Conservation (phyloP, 2,888 invertebrate species). For the Parapristionchus giblindavisi region DNA sequence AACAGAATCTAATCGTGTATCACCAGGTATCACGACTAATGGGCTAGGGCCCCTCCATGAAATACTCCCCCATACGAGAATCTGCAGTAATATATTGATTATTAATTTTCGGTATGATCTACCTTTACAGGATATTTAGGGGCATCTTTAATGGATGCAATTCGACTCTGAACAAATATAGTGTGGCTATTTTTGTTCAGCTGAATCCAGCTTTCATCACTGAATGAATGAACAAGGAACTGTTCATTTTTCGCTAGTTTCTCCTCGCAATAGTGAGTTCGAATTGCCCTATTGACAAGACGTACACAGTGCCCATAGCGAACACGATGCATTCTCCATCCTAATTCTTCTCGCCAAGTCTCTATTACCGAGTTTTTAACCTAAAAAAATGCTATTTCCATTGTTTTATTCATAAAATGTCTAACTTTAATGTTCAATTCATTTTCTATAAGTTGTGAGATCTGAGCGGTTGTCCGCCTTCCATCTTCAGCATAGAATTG, state of each 20-base stretch:
- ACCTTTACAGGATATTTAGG: conserved; percentile 4
- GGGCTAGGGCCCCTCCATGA: neutral
- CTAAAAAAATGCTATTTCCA: too few relatives aligned
- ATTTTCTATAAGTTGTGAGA: neutral
- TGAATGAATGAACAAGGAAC: neutral
- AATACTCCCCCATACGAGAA: neutral
- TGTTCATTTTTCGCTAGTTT: neutral
- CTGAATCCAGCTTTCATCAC: neutral
- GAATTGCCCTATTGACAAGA: neutral
- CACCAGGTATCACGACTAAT: neutral
- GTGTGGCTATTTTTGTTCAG: neutral
- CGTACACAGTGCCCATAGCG: too few relatives aligned
- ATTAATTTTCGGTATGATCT: neutral
- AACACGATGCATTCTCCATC: too few relatives aligned
- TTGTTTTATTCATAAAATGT: too few relatives aligned
- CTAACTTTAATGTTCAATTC: neutral
- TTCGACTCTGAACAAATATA: neutral
- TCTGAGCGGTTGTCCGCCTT: neutral
- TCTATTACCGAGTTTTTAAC: too few relatives aligned
- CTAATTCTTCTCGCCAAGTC: too few relatives aligned
- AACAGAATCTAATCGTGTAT: neutral
- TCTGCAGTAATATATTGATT: neutral
- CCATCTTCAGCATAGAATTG: neutral
- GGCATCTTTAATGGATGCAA: neutral
- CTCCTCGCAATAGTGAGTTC: neutral